Evolutionary conservation across 1,140 invertebrate genomes (phyloP), one percentile per base, ranked within the genome.

Genomic region (Lasaia peninsularis): DNA sequence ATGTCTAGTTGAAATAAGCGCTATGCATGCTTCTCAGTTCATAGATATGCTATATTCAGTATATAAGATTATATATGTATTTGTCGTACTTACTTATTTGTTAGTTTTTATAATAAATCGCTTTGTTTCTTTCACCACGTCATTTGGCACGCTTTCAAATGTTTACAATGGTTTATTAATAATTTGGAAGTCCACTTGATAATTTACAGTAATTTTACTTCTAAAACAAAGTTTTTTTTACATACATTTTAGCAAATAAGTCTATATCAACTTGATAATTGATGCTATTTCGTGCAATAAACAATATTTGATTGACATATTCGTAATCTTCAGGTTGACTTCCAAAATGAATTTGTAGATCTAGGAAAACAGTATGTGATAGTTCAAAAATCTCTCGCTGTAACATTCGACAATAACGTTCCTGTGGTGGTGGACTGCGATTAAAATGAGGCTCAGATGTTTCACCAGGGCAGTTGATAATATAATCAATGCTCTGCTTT

Each of bases 11-110:
- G 66, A 67, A 60, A 61, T 79, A 77, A 83, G 71, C 63, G 79
- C 83, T 88, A 86, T 86, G 85, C 85, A 86, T 88, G 85, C 85
- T 88, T 85, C 74, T 80, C 83, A 88, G 82, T 88, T 88, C 83
- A 86, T 85, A 84, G 77, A 65, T 78, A 79, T 69, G 85, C 83
- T 85, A 80, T 80, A 75, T 78, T 71, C 69, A 67, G 61, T 78
- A 75, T 69, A 69, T 62, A 69, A 65, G 65, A 63, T 64, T 86
- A 80, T 83, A 75, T 87, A 83, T 86, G 75, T 88, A 85, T 85
- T 71, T 82, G 76, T 88, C 77, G 85, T 88, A 88, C 85, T 88
- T 88, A 88, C 85, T 75, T 84, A 84, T 80, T 77, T 61, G 69
- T 81, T 86, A 86, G 81, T 78, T 67, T 67, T 69, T 75, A 73